A percentile compares a stretch with the other conserved stretches of the same genome.
Conservation (phyloP, 2,113 vertebrate genomes). For the Nothoprocta perdicaria region DNA sequence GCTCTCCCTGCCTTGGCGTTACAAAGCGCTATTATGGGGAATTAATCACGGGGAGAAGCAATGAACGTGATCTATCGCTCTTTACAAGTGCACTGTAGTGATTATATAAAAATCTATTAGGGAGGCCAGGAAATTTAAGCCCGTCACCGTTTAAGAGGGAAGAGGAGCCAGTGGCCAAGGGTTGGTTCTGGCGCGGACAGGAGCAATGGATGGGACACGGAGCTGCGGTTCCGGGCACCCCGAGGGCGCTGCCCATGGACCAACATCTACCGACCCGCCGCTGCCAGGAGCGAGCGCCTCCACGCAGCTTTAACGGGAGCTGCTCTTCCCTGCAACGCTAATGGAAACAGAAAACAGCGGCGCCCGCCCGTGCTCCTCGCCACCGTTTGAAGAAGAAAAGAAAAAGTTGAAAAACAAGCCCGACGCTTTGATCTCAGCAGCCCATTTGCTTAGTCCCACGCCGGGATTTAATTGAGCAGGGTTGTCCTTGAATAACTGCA, state of each 20-base stretch:
- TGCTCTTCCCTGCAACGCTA: not conserved
- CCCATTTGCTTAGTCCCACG: constrained; percentile 32
- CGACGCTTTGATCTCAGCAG: constrained; percentile 33
- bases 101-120: constrained; percentile 68
- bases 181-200: too few relatives aligned
- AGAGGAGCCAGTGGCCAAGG: constrained; percentile 40
- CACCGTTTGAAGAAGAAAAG: not conserved
- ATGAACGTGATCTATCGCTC: constrained; percentile 82
- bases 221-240: too few relatives aligned
- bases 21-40: constrained; percentile 80
- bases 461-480: constrained; percentile 49
- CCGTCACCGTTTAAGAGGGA: constrained; percentile 46
- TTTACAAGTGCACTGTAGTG: constrained; percentile 72
- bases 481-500: constrained; percentile 43
- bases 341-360: not conserved
- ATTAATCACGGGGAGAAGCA: constrained; percentile 83
- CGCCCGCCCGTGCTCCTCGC: not conserved
- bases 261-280: too few relatives aligned
- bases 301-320: not conserved
- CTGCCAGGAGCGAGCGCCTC: not conserved
- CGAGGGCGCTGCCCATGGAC: too few relatives aligned
- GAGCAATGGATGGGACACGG: too few relatives aligned
- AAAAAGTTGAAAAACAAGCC: not conserved
- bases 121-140: constrained; percentile 58
- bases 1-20: constrained; percentile 80